These are phyloP conservation scores for Aradophagus sp. DNA, from an alignment of 1,140 invertebrate species.

Conservation along the genomic window DNA sequence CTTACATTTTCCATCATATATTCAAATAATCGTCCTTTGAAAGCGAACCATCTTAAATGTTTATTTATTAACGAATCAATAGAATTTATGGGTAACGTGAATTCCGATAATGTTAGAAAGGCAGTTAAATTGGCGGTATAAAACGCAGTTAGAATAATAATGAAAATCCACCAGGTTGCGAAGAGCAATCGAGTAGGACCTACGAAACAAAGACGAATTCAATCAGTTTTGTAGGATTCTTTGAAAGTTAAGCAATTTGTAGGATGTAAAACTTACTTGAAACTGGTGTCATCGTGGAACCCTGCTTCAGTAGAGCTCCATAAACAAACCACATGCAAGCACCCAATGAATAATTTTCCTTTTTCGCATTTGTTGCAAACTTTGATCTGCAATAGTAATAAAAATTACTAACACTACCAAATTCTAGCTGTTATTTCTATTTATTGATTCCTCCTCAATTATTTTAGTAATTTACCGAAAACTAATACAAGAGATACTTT, in stretches of 20 bases:
- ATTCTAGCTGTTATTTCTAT: too few species aligned
- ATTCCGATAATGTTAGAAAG: constrained; percentile 88
- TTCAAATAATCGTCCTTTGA: constrained; percentile 80
- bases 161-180: constrained; percentile 94
- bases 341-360: constrained; percentile 78
- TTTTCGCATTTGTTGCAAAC: constrained; percentile 75
- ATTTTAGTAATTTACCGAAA: too few species aligned
- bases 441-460: too few species aligned
- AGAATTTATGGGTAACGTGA: constrained; percentile 84
- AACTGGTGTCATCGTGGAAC: constrained; percentile 76
- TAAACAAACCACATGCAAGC: constrained; percentile 91
- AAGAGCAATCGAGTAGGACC: constrained; percentile 88
- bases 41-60: constrained; percentile 81
- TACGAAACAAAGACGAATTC: too few species aligned
- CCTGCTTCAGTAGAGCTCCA: constrained; percentile 90
- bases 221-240: too few species aligned
- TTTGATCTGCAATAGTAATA: too few species aligned
- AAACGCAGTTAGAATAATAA: constrained; percentile 90
- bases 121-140: constrained; percentile 94
- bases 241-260: too few species aligned
- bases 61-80: constrained; percentile 81
- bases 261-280: too few species aligned
- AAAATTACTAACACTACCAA: too few species aligned
- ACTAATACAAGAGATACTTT: too few species aligned
- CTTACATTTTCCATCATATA: constrained; percentile 79